Conservation (phyloP, 2,113 vertebrate genomes). For the Myiagra hebetior region DNA sequence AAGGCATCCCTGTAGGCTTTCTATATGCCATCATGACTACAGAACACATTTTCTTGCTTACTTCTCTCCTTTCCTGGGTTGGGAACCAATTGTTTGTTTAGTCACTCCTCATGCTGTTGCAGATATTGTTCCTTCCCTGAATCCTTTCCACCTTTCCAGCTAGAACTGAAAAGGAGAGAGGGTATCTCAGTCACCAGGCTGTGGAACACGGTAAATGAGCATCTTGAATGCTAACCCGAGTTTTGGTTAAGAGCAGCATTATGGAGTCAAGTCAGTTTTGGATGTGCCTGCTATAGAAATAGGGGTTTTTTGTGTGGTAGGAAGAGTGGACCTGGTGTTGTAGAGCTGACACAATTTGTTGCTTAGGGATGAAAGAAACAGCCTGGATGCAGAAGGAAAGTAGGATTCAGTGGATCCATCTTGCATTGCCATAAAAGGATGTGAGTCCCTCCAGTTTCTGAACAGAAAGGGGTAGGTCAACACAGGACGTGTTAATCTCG, state of each 20-base stretch:
- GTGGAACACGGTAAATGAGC: background rate
- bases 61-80: background rate
- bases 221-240: background rate
- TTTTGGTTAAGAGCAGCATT: background rate
- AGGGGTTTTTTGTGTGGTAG: background rate
- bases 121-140: background rate
- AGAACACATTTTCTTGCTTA: background rate
- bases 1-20: background rate
- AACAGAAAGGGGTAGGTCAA: background rate
- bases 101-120: background rate
- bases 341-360: background rate
- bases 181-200: background rate
- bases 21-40: background rate
- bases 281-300: background rate
- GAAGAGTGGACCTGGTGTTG: background rate
- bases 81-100: background rate
- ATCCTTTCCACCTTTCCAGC: background rate
- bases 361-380: background rate
- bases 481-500: rapidly evolving
- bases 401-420: background rate
- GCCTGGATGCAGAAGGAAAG: background rate
- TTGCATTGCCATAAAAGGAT: background rate
- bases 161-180: background rate
- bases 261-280: background rate
- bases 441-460: background rate